Percentiles rank a stretch among this genome's conserved stretches.
Conservation (phyloP, 2,888 invertebrate species). For the Seira ritae region DNA sequence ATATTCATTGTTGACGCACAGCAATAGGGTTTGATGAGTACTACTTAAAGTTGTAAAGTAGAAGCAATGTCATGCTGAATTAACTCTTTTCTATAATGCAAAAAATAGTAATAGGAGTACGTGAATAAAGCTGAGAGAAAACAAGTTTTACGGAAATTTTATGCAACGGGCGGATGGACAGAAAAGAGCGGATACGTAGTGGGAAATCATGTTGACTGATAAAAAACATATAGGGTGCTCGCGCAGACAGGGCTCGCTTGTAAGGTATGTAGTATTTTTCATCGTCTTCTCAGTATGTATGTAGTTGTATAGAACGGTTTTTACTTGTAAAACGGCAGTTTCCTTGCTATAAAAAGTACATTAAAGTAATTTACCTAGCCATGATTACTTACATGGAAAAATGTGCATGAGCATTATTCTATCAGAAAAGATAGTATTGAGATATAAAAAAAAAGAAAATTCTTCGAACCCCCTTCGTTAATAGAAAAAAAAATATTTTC, state of each 20-base stretch:
- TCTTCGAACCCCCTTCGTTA: background rate
- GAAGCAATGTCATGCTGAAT: slow-evolving; percentile 4
- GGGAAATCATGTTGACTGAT: slow-evolving; percentile 17
- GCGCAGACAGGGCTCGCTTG: no score
- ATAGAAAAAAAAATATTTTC: background rate
- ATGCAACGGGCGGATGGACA: background rate
- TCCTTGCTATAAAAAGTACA: slow-evolving; percentile 4
- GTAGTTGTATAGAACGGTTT: no score
- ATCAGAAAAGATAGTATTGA: background rate
- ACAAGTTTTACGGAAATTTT: slow-evolving; percentile 20
- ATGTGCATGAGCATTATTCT: background rate
- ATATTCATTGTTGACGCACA: background rate
- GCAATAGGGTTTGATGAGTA: background rate
- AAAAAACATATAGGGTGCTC: slow-evolving; percentile 13
- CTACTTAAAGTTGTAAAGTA: background rate
- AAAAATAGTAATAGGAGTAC: background rate
- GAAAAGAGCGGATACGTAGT: background rate
- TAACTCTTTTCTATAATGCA: background rate
- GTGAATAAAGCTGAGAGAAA: background rate
- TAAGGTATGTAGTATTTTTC: no score
- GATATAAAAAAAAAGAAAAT: background rate
- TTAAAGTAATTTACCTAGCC: slow-evolving; percentile 15
- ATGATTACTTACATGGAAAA: slow-evolving; percentile 9
- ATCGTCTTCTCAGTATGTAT: no score
- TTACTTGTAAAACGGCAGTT: slow-evolving; percentile 16